Evolutionary conservation across 2,888 invertebrate genomes (phyloP), one percentile per base, ranked within the genome.

Genomic region (Acanthosepion lycidas): DNA sequence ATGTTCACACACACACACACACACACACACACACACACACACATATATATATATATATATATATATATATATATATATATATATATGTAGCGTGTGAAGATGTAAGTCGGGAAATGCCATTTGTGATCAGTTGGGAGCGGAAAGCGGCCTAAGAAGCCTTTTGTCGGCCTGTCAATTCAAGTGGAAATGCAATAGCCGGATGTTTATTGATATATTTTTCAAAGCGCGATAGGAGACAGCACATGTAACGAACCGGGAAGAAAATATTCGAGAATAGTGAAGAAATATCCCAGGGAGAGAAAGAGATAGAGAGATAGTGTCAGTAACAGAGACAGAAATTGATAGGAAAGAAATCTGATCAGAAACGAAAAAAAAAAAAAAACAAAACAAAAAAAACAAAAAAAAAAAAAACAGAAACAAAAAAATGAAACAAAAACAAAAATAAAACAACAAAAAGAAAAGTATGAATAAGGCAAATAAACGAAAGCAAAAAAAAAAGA

Each of bases 141-240:
- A 78, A 78, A 78, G 78, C n/a, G 78, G 78, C 28, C 78, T 78
- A 28, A 78, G 78, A 78, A 78, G 78, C 28, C 78, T 78, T 78
- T 78, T 78, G 78, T 78, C 78, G 78, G 78, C 78, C 78, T 78
- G 78, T 78, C 78, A 78, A 78, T 78, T 33, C 78, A 78, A 78
- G n/a, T 78, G 78, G 33, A 78, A 78, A 78, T n/a, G n/a, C 5
- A 33, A n/a, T 78, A n/a, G 23, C n/a, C 78, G 78, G 78, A 78
- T n/a, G n/a, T 78, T 78, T 78, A n/a, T 78, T 78, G 78, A 78
- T 78, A 28, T 78, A 78, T 78, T 78, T 78, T 9, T 78, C 78
- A 15, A 78, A 33, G n/a, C 78, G 12, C 78, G 33, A 33, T n/a
- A 78, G 78, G 78, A n/a, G 78, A n/a, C n/a, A 78, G 78, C 59